These are phyloP conservation scores for Syngnathus floridae DNA, from an alignment of 2,113 vertebrate genomes.

Conservation along the genomic window DNA sequence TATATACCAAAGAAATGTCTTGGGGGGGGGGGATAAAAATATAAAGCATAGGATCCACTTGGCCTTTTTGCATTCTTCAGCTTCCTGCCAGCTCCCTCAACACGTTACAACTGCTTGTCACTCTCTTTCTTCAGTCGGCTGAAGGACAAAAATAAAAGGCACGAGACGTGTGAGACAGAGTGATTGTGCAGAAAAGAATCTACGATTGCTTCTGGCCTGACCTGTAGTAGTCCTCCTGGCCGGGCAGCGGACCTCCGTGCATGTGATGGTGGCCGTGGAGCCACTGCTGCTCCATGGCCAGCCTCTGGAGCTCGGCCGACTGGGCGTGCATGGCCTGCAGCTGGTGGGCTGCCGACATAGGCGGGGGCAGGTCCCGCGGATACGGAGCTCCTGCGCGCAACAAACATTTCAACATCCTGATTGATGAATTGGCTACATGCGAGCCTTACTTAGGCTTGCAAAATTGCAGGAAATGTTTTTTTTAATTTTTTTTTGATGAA, in stretches of 20 bases:
- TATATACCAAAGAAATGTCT: conserved; percentile 75
- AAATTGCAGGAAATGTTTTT: too few relatives aligned
- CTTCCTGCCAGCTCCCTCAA: conserved; percentile 67
- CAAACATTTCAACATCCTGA: not conserved
- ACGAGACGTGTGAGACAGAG: not conserved
- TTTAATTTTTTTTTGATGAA: too few relatives aligned
- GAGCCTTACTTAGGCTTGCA: not conserved
- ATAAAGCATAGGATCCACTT: conserved; percentile 70
- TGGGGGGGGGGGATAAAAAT: conserved; percentile 46
- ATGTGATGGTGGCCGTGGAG: conserved; percentile 94
- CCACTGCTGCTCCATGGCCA: conserved; percentile 99
- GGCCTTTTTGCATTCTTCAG: conserved; percentile 67
- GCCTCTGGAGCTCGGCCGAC: conserved; percentile 92
- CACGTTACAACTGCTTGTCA: conserved; percentile 94
- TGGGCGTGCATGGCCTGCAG: conserved; percentile 98
- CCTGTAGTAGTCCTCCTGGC: conserved; percentile 99
- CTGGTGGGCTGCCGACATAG: conserved; percentile 95
- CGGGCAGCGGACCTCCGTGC: conserved; percentile 90
- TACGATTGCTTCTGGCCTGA: conserved; percentile 40
- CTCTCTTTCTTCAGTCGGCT: conserved; percentile 99
- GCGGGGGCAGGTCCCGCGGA: conserved; percentile 87
- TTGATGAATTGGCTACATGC: not conserved
- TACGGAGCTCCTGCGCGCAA: conserved; percentile 81
- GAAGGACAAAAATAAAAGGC: conserved; percentile 35
- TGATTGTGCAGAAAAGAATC: not conserved